Percentiles rank a stretch among this genome's conserved stretches.
phyloP scores from a whole-genome alignment of 2,888 invertebrate species.

The Seladonia tumulorum region DNA sequence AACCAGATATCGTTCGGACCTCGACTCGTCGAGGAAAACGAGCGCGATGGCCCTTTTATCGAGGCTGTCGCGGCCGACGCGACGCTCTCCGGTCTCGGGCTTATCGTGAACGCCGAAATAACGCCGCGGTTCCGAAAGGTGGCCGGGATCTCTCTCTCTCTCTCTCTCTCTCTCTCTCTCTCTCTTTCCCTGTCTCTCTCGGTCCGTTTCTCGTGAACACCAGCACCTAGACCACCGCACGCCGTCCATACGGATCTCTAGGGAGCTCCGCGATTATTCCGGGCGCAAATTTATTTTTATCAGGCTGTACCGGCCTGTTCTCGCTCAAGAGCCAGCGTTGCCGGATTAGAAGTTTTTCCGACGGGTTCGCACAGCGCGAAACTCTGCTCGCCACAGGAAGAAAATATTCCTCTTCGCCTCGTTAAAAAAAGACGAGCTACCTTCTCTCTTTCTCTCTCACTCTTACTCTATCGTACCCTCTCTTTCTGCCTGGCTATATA shows the following conservation, averaged over 20 bases:
- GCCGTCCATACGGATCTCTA: conserved; percentile 73
- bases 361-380: conserved; percentile 48
- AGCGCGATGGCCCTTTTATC: conserved; percentile 13
- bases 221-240: conserved; percentile 44
- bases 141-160: background rate
- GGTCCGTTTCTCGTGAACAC: background rate
- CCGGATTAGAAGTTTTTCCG: conserved; percentile 71
- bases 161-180: too few species aligned
- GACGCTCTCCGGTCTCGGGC: conserved; percentile 5
- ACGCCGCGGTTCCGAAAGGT: conserved; percentile 1
- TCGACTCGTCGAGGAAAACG: background rate
- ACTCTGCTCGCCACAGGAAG: conserved; percentile 6
- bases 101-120: conserved; percentile 26
- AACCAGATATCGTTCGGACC: background rate
- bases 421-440: conserved; percentile 46
- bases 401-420: conserved; percentile 15
- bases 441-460: background rate
- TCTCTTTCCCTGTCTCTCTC: too few species aligned
- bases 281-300: conserved; percentile 80
- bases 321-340: conserved; percentile 68
- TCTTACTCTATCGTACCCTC: background rate
- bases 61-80: background rate
- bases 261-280: conserved; percentile 79
- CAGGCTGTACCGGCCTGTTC: conserved; percentile 69
- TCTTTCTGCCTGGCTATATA: too few species aligned